Evolutionary conservation across 2,797 vertebrate genomes (phyloP).

Genomic region (Poecilia velifera): DNA sequence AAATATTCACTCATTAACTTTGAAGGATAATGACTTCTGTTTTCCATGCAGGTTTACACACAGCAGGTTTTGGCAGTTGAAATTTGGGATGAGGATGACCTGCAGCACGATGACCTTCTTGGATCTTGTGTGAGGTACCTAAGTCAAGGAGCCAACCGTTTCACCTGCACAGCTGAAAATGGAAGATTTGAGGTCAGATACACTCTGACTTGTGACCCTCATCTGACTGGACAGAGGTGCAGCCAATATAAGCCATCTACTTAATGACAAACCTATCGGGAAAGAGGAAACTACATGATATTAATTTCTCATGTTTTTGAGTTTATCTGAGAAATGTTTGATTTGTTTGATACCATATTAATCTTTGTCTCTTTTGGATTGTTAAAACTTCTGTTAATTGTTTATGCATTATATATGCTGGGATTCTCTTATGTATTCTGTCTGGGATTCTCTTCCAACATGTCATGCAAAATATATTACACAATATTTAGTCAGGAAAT

Average conservation of each 20-base stretch:
- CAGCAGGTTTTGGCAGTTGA: fast-evolving
- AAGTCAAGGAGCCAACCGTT: not conserved
- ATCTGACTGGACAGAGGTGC: conserved; percentile 51
- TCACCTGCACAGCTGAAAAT: fast-evolving
- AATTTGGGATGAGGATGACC: conserved; percentile 24
- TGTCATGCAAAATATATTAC: not conserved
- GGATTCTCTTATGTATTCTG: too few species aligned
- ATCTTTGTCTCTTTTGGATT: not conserved
- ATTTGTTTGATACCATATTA: not conserved
- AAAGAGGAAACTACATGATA: not conserved
- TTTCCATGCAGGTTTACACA: conserved; percentile 48
- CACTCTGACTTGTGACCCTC: conserved; percentile 34
- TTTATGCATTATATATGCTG: not conserved
- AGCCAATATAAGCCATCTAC: conserved; percentile 38
- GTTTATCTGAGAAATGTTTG: not conserved
- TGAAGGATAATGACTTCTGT: not conserved
- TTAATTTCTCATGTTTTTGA: not conserved
- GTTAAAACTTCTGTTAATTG: not conserved
- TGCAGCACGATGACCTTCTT: not conserved
- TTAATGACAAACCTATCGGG: not conserved
- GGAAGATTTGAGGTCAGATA: conserved; percentile 7
- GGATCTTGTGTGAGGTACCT: fast-evolving
- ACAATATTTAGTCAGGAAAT: too few species aligned
- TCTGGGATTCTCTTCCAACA: not conserved
- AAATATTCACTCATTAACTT: not conserved